Base-by-base conservation (phyloP, 92 coral and sea anemone species). In the Zoanthus gigantus region DNA sequence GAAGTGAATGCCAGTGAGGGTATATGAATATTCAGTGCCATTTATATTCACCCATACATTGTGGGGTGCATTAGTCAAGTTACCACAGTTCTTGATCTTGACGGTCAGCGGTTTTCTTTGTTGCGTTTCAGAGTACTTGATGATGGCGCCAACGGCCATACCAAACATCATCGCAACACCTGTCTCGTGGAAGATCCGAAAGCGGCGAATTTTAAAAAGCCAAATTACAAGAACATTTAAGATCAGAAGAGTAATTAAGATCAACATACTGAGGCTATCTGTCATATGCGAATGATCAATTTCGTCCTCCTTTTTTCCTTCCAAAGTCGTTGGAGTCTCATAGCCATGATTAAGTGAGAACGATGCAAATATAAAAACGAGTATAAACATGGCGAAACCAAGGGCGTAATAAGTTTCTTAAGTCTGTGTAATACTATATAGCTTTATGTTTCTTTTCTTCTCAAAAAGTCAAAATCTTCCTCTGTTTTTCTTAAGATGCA, bases 111-210 rank as follows among this genome's bases (percentile, higher is more conserved):
- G 98, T 88, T 95, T 93, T 83, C 88, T 89, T 30, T 88, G 86
- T 34, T 84, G 94, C 60, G 82, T 88, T 61, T 95, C 98, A 37
- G 93, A 90, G 88, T 97, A 97, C 71, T 94, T 97, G 85, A 97
- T 97, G 13, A 95, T 80, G 76, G 98, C 97, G 11, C 99, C 99
- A 13, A 97, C 98, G 1, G 91, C 63, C 32, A 95, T 93, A 1
- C 99, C 99, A 23, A 97, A 91, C 46, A 97, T 94, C 93, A 96
- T 97, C 10, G 99, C 99, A 5, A 97, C 99, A 18, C 99, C 99
- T 2, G 99, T 97, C 86, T 97, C 99, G 89, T 97, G 99, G 76
- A 97, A 91, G 72, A 93, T 93, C 77, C 96, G 93, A 52, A 97
- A 91, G 47, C 99, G 91, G 16, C 96, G 97, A 52, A 97, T 95